Conservation (phyloP, 1,140 invertebrate species). For the Neodiprion pinetum region DNA sequence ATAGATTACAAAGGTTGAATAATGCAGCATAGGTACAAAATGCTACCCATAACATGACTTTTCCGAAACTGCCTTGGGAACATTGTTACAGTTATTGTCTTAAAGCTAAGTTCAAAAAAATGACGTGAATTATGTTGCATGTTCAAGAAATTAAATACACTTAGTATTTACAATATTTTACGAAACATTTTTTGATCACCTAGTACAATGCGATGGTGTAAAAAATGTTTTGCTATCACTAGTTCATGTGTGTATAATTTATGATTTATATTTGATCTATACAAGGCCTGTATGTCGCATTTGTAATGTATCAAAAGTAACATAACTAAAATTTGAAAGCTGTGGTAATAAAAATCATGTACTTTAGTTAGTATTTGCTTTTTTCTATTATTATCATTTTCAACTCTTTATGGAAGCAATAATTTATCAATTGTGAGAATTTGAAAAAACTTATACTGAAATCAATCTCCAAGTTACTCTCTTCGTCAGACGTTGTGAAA, state of each 20-base stretch:
- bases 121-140: not conserved
- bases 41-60: not conserved
- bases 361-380: not conserved
- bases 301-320: constrained; percentile 5
- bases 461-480: not conserved
- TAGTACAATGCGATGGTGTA: not conserved
- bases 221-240: constrained; percentile 1
- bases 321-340: not conserved
- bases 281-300: constrained; percentile 2
- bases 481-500: not conserved
- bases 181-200: not conserved
- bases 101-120: constrained; percentile 6
- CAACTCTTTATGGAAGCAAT: not conserved
- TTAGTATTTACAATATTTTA: constrained; percentile 3
- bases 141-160: not conserved
- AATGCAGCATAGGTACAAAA: constrained; percentile 3
- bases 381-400: not conserved
- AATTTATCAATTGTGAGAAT: not conserved
- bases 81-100: constrained; percentile 8
- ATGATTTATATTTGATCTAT: constrained; percentile 5
- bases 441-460: not conserved
- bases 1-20: not conserved
- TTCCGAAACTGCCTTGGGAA: not conserved
- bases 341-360: not conserved
- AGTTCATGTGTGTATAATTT: constrained; percentile 1